phyloP scores from a whole-genome alignment of 2,797 vertebrate species.

The Halcyon leucocephala region DNA sequence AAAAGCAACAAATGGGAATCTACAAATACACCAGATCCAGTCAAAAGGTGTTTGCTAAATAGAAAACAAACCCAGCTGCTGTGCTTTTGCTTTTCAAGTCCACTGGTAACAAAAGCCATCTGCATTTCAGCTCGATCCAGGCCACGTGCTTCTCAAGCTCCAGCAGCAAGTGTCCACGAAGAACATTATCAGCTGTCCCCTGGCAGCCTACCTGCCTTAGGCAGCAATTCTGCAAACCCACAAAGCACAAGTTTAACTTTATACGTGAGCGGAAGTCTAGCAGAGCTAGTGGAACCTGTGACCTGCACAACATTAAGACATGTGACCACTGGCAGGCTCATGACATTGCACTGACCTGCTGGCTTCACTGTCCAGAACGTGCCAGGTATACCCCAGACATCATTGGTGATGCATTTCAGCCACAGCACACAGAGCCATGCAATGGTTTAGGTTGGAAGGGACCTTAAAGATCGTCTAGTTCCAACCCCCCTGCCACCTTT shows the following conservation, averaged over 20 bases:
- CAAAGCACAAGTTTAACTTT: background rate
- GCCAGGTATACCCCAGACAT: background rate
- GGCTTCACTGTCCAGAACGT: background rate
- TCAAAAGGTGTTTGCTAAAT: background rate
- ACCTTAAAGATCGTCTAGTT: too few relatives aligned
- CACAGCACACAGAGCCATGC: background rate
- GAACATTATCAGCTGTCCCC: background rate
- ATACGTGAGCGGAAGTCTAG: background rate
- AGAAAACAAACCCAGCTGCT: background rate
- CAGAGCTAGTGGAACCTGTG: background rate
- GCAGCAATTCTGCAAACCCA: background rate
- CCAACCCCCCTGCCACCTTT: too few relatives aligned
- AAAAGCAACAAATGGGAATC: background rate
- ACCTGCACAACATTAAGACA: background rate
- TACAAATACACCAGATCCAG: background rate
- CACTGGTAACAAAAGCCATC: background rate
- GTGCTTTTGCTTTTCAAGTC: background rate
- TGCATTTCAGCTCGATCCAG: background rate
- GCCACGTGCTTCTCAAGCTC: background rate
- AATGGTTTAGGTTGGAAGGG: too few relatives aligned
- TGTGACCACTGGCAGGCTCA: background rate
- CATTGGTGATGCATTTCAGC: background rate
- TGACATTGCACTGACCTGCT: background rate
- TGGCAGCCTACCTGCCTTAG: background rate
- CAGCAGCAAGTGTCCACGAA: background rate